A percentile compares a stretch with the other conserved stretches of the same genome.
Conservation (phyloP, 1,140 invertebrate genomes). For the Campoletis sonorensis region DNA sequence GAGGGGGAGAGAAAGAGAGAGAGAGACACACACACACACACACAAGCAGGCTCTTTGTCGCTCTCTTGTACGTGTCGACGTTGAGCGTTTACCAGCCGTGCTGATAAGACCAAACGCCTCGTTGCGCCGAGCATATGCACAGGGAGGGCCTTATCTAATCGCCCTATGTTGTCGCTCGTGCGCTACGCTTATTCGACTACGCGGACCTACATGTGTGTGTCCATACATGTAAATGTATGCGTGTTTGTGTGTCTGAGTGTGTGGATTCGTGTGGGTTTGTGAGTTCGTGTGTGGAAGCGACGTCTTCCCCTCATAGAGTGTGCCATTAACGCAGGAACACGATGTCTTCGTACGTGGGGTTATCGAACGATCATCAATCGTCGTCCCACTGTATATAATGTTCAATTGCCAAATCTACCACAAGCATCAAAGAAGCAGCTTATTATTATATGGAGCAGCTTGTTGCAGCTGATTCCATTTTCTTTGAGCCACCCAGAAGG, state of each 20-base stretch:
- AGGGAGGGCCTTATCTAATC: conserved; percentile 35
- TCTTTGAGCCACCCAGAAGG: too few relatives aligned
- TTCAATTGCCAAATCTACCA: conserved; percentile 53
- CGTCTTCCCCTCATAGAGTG: conserved; percentile 56
- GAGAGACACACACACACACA: too few relatives aligned
- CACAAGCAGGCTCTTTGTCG: not conserved
- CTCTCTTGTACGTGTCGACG: conserved; percentile 28
- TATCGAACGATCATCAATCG: conserved; percentile 54
- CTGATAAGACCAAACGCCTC: conserved; percentile 32
- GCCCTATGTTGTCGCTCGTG: not conserved
- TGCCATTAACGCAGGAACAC: conserved; percentile 64
- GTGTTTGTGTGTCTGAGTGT: too few relatives aligned
- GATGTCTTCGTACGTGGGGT: conserved; percentile 51
- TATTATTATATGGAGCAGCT: too few relatives aligned
- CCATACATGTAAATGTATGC: not conserved
- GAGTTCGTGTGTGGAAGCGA: not conserved
- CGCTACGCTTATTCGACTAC: conserved; percentile 5
- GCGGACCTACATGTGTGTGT: not conserved
- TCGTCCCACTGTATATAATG: conserved; percentile 42
- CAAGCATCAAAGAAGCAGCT: too few relatives aligned
- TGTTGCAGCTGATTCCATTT: too few relatives aligned
- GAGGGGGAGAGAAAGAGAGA: too few relatives aligned
- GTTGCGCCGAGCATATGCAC: conserved; percentile 30
- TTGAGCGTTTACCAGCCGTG: conserved; percentile 32
- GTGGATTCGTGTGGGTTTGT: too few relatives aligned